Percentiles rank a stretch among this genome's conserved stretches.
Evolutionary conservation across 2,797 vertebrate genomes (phyloP).

Genomic region (Anguilla obscura): DNA sequence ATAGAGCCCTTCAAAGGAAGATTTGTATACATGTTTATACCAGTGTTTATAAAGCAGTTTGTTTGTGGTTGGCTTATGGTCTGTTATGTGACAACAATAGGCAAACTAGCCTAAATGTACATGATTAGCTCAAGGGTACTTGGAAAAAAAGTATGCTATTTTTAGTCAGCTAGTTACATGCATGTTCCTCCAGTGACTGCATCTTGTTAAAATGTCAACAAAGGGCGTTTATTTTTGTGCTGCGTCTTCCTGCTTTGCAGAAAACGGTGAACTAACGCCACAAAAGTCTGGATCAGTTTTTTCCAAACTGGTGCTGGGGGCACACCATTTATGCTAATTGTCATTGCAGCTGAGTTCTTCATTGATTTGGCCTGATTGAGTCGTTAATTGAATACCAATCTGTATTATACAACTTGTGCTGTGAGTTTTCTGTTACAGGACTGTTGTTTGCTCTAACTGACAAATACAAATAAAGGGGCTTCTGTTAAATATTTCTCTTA

Average conservation of each 20-base stretch:
- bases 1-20: background rate
- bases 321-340: background rate
- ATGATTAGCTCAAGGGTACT: background rate
- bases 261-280: background rate
- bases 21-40: background rate
- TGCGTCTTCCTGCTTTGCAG: background rate
- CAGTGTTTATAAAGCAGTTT: background rate
- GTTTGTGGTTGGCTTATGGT: background rate
- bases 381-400: background rate
- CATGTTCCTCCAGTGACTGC: background rate
- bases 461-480: background rate
- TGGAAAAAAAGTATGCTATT: background rate
- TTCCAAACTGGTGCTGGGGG: background rate
- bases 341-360: background rate
- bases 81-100: background rate
- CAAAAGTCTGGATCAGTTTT: background rate
- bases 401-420: background rate
- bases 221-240: background rate
- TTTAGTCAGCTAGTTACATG: background rate
- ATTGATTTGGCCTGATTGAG: background rate
- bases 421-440: background rate
- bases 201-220: background rate
- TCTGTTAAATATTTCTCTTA: background rate
- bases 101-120: background rate
- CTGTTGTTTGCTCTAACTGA: background rate